A percentile compares a stretch with the other conserved stretches of the same genome.
phyloP scores from a whole-genome alignment of 2,888 invertebrate species.

The Stegophylla sp. region DNA sequence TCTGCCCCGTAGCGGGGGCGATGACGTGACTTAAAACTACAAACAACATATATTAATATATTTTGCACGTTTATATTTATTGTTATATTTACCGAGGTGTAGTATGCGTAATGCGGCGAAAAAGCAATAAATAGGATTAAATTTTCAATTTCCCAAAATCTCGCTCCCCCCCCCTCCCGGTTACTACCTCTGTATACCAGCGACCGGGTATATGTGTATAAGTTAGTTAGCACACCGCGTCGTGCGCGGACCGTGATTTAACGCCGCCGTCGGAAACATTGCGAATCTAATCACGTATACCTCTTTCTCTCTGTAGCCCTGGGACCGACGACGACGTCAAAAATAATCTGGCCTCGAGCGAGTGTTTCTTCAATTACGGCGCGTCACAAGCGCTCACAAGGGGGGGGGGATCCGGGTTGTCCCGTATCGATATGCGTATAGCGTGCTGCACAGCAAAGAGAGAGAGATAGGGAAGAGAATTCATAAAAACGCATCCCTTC shows the following conservation, averaged over 20 bases:
- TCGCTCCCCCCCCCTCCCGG: background rate
- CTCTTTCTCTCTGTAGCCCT: no score
- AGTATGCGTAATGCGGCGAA: conserved; percentile 27
- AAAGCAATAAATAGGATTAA: conserved; percentile 38
- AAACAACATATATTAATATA: background rate
- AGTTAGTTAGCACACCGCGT: background rate
- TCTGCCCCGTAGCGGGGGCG: background rate
- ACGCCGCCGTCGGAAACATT: conserved; percentile 30
- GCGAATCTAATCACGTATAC: conserved; percentile 52
- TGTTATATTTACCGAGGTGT: background rate
- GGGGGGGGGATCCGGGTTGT: background rate
- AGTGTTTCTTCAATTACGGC: conserved; percentile 41
- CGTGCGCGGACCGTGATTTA: conserved; percentile 27
- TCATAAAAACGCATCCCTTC: conserved; percentile 38
- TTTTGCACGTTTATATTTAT: background rate
- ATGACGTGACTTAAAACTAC: background rate
- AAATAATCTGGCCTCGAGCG: conserved; percentile 44
- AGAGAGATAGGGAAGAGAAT: background rate
- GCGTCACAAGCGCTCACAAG: background rate
- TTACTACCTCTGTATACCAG: background rate
- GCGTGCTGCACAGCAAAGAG: background rate
- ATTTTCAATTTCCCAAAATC: conserved; percentile 51
- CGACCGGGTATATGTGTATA: background rate
- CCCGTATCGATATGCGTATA: no score
- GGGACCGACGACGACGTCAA: conserved; percentile 38